Evolutionary conservation across 2,888 invertebrate genomes (phyloP).

Genomic region (Aquatica leii): DNA sequence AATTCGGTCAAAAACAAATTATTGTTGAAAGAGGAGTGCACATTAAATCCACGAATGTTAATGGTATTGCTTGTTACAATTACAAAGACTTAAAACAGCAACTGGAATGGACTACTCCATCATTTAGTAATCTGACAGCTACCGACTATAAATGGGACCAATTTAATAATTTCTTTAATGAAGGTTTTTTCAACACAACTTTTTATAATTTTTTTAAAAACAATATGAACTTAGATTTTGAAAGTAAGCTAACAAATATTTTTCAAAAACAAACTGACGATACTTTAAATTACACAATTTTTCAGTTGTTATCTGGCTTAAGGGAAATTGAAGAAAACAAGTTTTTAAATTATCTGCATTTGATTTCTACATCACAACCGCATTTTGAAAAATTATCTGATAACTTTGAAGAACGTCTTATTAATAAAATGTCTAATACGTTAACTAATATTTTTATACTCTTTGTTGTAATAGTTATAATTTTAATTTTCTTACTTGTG

Average conservation of each 20-base stretch:
- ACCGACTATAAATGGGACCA: neutral
- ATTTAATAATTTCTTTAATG: neutral
- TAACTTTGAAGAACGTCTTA: neutral
- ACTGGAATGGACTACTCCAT: neutral
- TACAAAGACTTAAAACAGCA: neutral
- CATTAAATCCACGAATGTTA: neutral
- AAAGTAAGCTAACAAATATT: neutral
- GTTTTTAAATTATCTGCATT: neutral
- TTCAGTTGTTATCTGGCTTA: neutral
- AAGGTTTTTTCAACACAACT: constrained; percentile 12
- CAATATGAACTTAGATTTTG: neutral
- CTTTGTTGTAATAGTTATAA: neutral
- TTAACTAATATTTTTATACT: neutral
- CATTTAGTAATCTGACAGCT: neutral
- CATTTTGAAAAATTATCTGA: neutral
- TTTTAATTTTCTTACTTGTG: neutral
- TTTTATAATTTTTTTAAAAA: constrained; percentile 22
- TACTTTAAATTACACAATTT: neutral
- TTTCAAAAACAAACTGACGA: neutral
- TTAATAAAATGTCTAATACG: neutral
- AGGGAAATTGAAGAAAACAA: neutral
- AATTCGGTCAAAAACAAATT: neutral
- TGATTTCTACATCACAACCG: neutral
- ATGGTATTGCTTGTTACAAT: constrained; percentile 16
- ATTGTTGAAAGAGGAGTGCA: neutral